Conservation (phyloP, 2,113 vertebrate genomes). For the Kryptolebias marmoratus region DNA sequence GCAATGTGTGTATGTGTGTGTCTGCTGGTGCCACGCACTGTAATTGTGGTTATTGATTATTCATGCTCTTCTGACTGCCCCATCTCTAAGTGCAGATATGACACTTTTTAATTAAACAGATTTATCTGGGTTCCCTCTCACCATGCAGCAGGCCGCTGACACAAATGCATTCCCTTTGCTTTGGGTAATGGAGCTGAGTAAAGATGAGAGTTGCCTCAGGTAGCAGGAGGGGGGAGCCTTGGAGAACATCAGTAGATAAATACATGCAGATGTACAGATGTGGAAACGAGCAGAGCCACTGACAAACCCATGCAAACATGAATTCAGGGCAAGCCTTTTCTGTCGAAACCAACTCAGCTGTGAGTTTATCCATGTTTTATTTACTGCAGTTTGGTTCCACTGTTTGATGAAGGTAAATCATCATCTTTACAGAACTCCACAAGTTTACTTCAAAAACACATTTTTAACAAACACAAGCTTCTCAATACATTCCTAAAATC, state of each 20-base stretch:
- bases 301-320: constrained; percentile 35
- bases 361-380: constrained; percentile 41
- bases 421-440: background rate
- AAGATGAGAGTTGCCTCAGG: constrained; percentile 59
- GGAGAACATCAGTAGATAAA: constrained; percentile 44
- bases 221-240: constrained; percentile 30
- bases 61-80: constrained; percentile 66
- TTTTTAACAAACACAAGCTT: constrained; percentile 24
- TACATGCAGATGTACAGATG: constrained; percentile 18
- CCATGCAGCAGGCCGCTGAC: constrained; percentile 69
- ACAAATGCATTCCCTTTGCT: constrained; percentile 82
- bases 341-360: constrained; percentile 26
- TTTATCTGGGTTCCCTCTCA: constrained; percentile 78
- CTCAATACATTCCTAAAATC: background rate
- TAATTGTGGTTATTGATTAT: constrained; percentile 75
- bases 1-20: constrained; percentile 9
- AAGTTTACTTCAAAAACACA: constrained; percentile 17
- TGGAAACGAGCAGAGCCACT: constrained; percentile 22
- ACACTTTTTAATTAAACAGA: constrained; percentile 85
- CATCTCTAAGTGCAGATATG: constrained; percentile 81
- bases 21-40: constrained; percentile 11
- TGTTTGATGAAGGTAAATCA: constrained; percentile 47
- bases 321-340: background rate
- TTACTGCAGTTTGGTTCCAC: constrained; percentile 19
- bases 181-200: constrained; percentile 77